phyloP scores from a whole-genome alignment of 2,113 vertebrate genomes.

The Nesogale talazaci region DNA sequence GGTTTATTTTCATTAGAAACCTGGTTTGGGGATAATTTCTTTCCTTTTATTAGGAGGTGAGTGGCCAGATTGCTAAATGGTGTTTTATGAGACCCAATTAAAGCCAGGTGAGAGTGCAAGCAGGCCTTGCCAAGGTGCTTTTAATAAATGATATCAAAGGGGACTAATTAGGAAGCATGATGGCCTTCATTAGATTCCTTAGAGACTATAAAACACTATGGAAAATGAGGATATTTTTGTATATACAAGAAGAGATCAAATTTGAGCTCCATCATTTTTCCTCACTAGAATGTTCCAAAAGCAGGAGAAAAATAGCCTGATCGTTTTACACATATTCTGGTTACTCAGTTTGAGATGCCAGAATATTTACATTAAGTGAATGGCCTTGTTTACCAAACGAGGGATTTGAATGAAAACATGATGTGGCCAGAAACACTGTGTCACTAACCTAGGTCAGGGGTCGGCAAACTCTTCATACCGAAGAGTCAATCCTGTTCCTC shows the following conservation, averaged over 20 bases:
- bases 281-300: slow-evolving; percentile 24
- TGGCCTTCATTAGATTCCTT: slow-evolving; percentile 63
- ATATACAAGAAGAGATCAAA: slow-evolving; percentile 27
- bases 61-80: slow-evolving; percentile 40
- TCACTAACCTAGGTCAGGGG: too few species aligned
- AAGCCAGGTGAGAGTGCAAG: slow-evolving; percentile 48
- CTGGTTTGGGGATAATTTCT: slow-evolving; percentile 41
- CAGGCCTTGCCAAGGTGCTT: slow-evolving; percentile 29
- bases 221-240: neutral
- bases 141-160: slow-evolving; percentile 49
- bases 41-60: neutral
- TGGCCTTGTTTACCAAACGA: neutral
- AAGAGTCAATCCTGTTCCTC: too few species aligned
- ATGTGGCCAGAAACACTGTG: neutral
- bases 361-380: neutral
- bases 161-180: slow-evolving; percentile 64
- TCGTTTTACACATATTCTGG: neutral
- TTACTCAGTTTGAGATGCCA: neutral
- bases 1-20: slow-evolving; percentile 26
- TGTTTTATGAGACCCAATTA: slow-evolving; percentile 58
- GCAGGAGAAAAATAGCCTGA: neutral
- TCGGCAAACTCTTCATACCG: too few species aligned
- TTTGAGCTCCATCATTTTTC: neutral
- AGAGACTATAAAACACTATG: neutral
- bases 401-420: neutral